phyloP scores from a whole-genome alignment of 2,888 invertebrate species.

The Acrobasis suavella region DNA sequence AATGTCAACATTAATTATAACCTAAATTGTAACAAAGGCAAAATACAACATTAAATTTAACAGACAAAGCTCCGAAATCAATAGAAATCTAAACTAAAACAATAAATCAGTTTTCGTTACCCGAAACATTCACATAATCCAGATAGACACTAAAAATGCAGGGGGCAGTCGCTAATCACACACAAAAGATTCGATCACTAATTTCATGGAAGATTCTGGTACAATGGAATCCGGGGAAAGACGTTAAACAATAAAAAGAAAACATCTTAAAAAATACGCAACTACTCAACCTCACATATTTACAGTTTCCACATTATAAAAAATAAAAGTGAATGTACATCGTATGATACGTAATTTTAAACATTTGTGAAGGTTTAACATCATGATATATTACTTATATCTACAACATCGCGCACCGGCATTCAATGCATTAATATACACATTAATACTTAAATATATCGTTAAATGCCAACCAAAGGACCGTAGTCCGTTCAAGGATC shows the following conservation, averaged over 20 bases:
- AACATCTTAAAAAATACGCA: constrained; percentile 7
- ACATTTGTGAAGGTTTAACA: constrained; percentile 44
- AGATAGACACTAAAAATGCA: constrained; percentile 24
- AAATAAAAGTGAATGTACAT: constrained; percentile 27
- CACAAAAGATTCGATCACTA: constrained; percentile 26
- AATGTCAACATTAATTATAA: background rate
- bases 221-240: constrained; percentile 25
- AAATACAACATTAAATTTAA: constrained; percentile 1
- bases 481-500: constrained; percentile 24
- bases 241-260: constrained; percentile 26
- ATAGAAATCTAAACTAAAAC: background rate
- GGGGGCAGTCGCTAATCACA: constrained; percentile 19
- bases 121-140: constrained; percentile 4
- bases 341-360: constrained; percentile 32
- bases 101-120: constrained; percentile 2
- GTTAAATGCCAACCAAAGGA: constrained; percentile 55
- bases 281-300: constrained; percentile 23
- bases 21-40: constrained; percentile 9
- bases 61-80: constrained; percentile 5
- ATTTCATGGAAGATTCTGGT: constrained; percentile 32
- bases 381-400: constrained; percentile 36
- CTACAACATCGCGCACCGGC: constrained; percentile 37
- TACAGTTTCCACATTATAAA: constrained; percentile 26
- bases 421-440: constrained; percentile 40
- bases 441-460: constrained; percentile 38